Percentiles rank a stretch among this genome's conserved stretches.
Evolutionary conservation across 2,797 vertebrate species (phyloP).

Genomic region (Enoplosus armatus): DNA sequence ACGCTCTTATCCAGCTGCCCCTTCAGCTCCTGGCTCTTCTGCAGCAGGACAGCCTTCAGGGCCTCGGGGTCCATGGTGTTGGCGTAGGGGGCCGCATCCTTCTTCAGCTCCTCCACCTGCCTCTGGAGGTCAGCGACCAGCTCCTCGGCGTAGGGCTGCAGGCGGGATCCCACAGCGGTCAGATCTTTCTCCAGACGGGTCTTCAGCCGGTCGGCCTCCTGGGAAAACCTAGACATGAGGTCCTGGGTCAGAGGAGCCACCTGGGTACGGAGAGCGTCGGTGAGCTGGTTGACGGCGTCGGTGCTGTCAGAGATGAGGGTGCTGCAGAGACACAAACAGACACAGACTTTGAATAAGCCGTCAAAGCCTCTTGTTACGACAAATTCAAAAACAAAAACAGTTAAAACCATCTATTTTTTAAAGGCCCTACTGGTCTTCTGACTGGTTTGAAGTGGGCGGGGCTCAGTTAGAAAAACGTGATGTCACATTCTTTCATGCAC

Average conservation of each 20-base stretch:
- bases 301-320: conserved; percentile 71
- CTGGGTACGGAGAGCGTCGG: conserved; percentile 49
- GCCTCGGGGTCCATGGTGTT: conserved; percentile 68
- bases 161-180: conserved; percentile 14
- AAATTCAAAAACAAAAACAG: not conserved
- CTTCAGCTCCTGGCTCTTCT: conserved; percentile 77
- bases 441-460: no score
- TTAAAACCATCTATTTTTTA: no score
- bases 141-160: conserved; percentile 69
- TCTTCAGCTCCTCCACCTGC: conserved; percentile 75
- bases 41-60: conserved; percentile 70
- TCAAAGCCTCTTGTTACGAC: not conserved
- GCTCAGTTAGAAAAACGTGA: no score
- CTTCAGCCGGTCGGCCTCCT: conserved; percentile 76
- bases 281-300: conserved; percentile 59
- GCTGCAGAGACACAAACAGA: conserved; percentile 63
- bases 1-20: conserved; percentile 71
- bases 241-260: conserved; percentile 72
- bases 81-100: conserved; percentile 52
- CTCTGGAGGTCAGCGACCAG: conserved; percentile 59
- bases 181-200: conserved; percentile 72
- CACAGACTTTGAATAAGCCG: not conserved
- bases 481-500: no score
- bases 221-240: conserved; percentile 66
- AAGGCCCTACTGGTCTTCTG: not conserved